phyloP scores from a whole-genome alignment of 30 jellyfish, hydroid and myxozoan species.

The Aurelia sp. region DNA sequence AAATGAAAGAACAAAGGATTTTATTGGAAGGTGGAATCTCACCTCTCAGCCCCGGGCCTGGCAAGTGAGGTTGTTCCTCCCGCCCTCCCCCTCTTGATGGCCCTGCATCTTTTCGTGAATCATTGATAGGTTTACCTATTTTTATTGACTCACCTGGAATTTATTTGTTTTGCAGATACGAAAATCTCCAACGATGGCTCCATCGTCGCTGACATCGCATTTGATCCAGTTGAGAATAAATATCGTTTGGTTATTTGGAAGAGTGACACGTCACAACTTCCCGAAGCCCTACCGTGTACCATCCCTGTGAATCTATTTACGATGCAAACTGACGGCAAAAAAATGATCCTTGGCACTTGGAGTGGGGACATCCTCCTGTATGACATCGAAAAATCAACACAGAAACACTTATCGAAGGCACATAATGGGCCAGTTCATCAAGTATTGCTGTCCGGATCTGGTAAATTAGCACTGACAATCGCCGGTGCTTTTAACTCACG shows the following conservation, averaged over 20 bases:
- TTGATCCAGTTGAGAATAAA: conserved; percentile 15
- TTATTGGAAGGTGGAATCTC: too few relatives aligned
- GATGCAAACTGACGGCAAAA: neutral
- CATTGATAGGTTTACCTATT: too few relatives aligned
- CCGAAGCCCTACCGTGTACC: conserved; percentile 13
- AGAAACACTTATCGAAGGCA: conserved; percentile 23
- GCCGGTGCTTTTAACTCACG: conserved; percentile 78
- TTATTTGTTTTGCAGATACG: conserved; percentile 11
- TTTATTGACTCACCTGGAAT: neutral
- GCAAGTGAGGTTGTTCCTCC: too few relatives aligned
- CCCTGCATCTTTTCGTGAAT: too few relatives aligned
- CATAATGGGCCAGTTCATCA: conserved; percentile 57
- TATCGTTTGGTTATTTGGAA: conserved; percentile 45
- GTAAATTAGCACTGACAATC: conserved; percentile 30
- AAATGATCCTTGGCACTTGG: conserved; percentile 57
- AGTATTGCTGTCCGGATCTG: conserved; percentile 24
- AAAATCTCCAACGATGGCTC: conserved; percentile 38
- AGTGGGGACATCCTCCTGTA: conserved; percentile 40
- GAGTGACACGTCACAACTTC: neutral
- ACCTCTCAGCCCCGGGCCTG: too few relatives aligned
- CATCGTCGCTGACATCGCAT: conserved; percentile 39
- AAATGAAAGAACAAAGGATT: too few relatives aligned
- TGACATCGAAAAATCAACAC: conserved; percentile 4
- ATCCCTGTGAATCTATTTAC: conserved; percentile 8
- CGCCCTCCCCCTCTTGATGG: too few relatives aligned